These are phyloP conservation scores for Clunio marinus DNA, from an alignment of 2,888 invertebrate genomes.

Conservation along the genomic window DNA sequence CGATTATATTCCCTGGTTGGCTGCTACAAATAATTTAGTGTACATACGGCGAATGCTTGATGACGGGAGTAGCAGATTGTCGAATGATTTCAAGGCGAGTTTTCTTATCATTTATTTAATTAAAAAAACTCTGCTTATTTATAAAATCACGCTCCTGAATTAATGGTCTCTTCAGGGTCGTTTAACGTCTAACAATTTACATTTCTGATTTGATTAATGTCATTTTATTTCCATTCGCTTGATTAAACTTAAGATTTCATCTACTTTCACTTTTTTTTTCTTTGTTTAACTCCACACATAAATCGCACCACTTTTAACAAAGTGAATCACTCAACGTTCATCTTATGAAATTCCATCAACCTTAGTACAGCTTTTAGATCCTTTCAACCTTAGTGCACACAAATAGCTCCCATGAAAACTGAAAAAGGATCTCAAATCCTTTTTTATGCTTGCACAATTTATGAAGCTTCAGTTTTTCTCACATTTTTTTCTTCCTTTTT, in stretches of 20 bases:
- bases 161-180: not conserved
- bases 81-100: constrained; percentile 30
- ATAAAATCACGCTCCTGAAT: not conserved
- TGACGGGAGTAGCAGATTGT: constrained; percentile 3
- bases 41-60: constrained; percentile 8
- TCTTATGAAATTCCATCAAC: too few relatives aligned
- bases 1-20: constrained; percentile 31
- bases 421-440: not conserved
- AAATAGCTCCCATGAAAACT: not conserved
- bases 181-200: not conserved
- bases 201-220: too few relatives aligned
- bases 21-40: constrained; percentile 22
- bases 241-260: too few relatives aligned
- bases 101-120: not conserved
- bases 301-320: too few relatives aligned
- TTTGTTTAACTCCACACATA: too few relatives aligned
- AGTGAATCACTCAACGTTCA: too few relatives aligned
- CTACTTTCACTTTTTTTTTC: too few relatives aligned
- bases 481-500: not conserved
- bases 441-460: not conserved
- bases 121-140: not conserved
- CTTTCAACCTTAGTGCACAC: not conserved
- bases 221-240: too few relatives aligned
- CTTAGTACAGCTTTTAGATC: too few relatives aligned
- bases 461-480: not conserved